Base-by-base conservation (phyloP, 2,797 vertebrate genomes). In the Triplophysa bombifrons region DNA sequence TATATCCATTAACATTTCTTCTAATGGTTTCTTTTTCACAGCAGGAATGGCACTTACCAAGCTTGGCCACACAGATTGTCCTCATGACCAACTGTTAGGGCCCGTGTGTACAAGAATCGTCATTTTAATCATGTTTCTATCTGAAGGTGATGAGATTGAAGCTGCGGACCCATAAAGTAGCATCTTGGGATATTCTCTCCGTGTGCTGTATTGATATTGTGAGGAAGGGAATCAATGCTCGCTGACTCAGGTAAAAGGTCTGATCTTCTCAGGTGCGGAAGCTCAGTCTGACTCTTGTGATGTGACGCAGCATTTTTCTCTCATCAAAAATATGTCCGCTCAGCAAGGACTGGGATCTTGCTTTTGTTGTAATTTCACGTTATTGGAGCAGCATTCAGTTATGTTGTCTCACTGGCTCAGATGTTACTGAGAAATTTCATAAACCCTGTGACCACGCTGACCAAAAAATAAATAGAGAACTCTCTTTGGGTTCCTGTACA, bases 291-390 rank as follows among this genome's bases (percentile, higher is more conserved):
- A 44, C 75, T 60, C 3, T 27, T 72, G 66, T 71, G 72, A 70
- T 44, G 76, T 82, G 81, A 70, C 65, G 30, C 69, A 70, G 81
- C 64, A 22, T 56, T 74, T 71, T 71, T 78, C 48, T 66, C 81
- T 79, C 55, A 27, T 80, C 72, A 64, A 46, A 75, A 51, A 50
- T 16, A 16, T 13, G 76, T 50, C 22, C 11, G 61, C 34, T 65
- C 50, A 30, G 81, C 76, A 71, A 34, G 20, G 27, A 60, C 70
- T 27, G n/a, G 19, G 53, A 60, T 67, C 65, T 46, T 58, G 58
- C 25, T 74, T 71, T 58, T 71, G 60, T 69, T 64, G 76, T 69
- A 65, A 41, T 67, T 72, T 78, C 20, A 72, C 30, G 4, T 63
- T 74, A 64, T 74, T 74, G 55, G 13, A n/a, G 58, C 51, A 56